phyloP scores from a whole-genome alignment of 2,113 vertebrate species.

The Oxygymnocypris stewartii region DNA sequence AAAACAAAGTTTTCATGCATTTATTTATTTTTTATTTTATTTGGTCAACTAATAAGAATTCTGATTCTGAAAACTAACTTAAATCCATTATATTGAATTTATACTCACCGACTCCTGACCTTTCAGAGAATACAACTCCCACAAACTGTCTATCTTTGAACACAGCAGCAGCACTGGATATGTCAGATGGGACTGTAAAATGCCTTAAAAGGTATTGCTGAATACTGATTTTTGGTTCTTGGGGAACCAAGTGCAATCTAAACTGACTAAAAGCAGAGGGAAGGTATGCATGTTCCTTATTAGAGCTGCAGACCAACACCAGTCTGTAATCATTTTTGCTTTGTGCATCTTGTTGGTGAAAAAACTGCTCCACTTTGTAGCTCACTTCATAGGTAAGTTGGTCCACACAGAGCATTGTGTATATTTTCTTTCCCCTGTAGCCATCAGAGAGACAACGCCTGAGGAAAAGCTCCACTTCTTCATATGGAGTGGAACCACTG shows the following conservation, averaged over 20 bases:
- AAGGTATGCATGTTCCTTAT: slow-evolving; percentile 86
- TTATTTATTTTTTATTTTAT: too few relatives aligned
- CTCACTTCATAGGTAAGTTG: slow-evolving; percentile 88
- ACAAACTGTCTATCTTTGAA: slow-evolving; percentile 82
- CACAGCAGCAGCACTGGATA: slow-evolving; percentile 74
- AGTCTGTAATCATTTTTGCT: slow-evolving; percentile 75
- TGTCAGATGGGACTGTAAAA: slow-evolving; percentile 68
- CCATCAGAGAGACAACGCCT: slow-evolving; percentile 81
- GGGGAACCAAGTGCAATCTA: slow-evolving; percentile 83
- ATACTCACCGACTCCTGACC: slow-evolving; percentile 89
- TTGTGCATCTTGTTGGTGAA: slow-evolving; percentile 75
- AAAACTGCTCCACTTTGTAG: slow-evolving; percentile 81
- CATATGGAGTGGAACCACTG: slow-evolving; percentile 76
- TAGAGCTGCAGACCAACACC: slow-evolving; percentile 83
- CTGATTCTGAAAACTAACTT: too few relatives aligned
- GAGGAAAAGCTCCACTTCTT: slow-evolving; percentile 89
- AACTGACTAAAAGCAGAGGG: slow-evolving; percentile 89
- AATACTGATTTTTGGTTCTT: slow-evolving; percentile 67
- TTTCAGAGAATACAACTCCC: slow-evolving; percentile 85
- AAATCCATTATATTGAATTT: background rate
- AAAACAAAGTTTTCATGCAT: too few relatives aligned
- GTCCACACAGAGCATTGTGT: slow-evolving; percentile 85
- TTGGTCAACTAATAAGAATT: too few relatives aligned
- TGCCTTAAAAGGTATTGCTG: slow-evolving; percentile 82
- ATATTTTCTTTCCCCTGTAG: slow-evolving; percentile 73